Evolutionary conservation across 2,888 invertebrate species (phyloP).

Genomic region (Chalcosyrphus nemorum): DNA sequence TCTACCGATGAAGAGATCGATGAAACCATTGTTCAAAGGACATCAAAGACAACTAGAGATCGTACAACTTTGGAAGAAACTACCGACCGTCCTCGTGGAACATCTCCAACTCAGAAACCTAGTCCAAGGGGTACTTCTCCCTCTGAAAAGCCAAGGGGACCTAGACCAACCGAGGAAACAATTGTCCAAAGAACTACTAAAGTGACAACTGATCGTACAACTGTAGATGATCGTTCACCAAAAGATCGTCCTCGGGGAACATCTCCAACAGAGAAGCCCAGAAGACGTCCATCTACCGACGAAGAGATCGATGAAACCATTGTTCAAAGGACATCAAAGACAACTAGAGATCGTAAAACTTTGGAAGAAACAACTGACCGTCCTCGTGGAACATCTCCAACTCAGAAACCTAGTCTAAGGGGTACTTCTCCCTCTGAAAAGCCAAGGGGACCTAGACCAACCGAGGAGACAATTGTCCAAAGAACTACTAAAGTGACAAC

Average conservation of each 20-base stretch:
- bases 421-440: constrained; percentile 32
- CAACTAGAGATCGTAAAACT: neutral
- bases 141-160: constrained; percentile 15
- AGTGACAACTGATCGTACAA: neutral
- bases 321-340: neutral
- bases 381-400: constrained; percentile 12
- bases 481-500: neutral
- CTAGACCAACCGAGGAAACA: neutral
- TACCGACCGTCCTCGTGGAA: neutral
- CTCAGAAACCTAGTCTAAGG: constrained; percentile 4
- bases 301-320: constrained; percentile 1
- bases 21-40: neutral
- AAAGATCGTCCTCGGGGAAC: constrained; percentile 9
- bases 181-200: neutral
- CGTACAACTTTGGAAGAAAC: constrained; percentile 2
- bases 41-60: neutral
- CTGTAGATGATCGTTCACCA: neutral
- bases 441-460: neutral
- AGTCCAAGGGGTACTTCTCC: constrained; percentile 9
- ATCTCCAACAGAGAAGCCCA: constrained; percentile 8
- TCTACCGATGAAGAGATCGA: constrained; percentile 8
- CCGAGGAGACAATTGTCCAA: neutral
- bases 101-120: constrained; percentile 2
- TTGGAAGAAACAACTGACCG: constrained; percentile 20
- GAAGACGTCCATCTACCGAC: neutral